Base-by-base conservation (phyloP, 37 sponge, comb jelly and placozoan genomes). In the Trichoplax adhaerens region DNA sequence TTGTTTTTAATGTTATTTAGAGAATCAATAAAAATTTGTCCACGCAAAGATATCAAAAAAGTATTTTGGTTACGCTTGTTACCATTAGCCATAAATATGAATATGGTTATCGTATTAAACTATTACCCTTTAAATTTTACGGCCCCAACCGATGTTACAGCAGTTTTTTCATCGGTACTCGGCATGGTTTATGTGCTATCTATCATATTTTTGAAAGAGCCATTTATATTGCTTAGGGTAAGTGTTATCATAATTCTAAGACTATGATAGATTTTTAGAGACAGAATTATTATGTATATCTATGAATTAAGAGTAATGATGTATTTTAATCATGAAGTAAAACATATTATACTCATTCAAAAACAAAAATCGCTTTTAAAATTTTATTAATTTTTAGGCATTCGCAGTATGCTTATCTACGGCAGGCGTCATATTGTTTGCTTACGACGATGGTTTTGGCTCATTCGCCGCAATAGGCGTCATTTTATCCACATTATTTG, bases 121-220 rank as follows among this genome's bases (percentile, higher is more conserved):
- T 29, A 29, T 29, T 29, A 29, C 29, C 29, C 88, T 8, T 83
- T 91, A 10, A 69, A 72, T 10, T 58, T 4, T 57, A 80, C 80
- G 12, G 65, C 82, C 52, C 70, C 88, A 1, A 84, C 88, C 61
- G 92, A 91, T 68, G 92, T 91, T 12, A 87, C 92, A 62, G 88
- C 92, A 50, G 61, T 91, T 8, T 87, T 87, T 69, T 91, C 92
- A n/a, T 82, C 88, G 49, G 85, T 88, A 12, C 88, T 88, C 29
- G 92, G 85, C 0, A 87, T 91, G 86, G 88, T 91, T 6, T 87
- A 83, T 72, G 53, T 91, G 4, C 62, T 91, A 55, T 91, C 92
- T 52, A 57, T 83, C 53, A 65, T 71, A 61, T 70, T 91, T 50
- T 80, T 91, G 6, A 84, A 68, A 50, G 88, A 87, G 57, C 86